These are phyloP conservation scores for Aphidius colemani DNA, from an alignment of 2,888 invertebrate genomes.

Conservation along the genomic window DNA sequence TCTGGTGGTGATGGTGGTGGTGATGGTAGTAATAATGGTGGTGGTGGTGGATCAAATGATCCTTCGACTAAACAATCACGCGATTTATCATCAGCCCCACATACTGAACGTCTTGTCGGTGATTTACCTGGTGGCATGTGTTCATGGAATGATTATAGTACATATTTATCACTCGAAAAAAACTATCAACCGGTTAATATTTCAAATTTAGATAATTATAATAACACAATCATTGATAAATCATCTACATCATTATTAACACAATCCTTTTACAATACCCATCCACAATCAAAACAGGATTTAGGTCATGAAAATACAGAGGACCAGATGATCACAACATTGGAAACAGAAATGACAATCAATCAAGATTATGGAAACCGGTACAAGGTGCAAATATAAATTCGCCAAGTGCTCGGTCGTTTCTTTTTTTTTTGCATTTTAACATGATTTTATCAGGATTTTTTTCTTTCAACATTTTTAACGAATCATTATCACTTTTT, in stretches of 20 bases:
- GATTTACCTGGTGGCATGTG: constrained; percentile 81
- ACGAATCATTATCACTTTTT: too few relatives aligned
- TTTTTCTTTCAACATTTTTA: background rate
- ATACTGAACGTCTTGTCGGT: constrained; percentile 70
- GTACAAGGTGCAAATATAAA: constrained; percentile 55
- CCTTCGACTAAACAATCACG: constrained; percentile 34
- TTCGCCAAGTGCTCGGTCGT: constrained; percentile 44
- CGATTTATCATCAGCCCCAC: constrained; percentile 51
- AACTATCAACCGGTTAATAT: constrained; percentile 30
- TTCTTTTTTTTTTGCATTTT: constrained; percentile 40
- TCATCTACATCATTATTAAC: constrained; percentile 8
- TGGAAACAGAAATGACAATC: constrained; percentile 46
- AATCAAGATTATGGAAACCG: constrained; percentile 41
- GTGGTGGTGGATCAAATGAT: constrained; percentile 60
- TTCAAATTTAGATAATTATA: constrained; percentile 31
- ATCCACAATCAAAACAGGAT: constrained; percentile 40
- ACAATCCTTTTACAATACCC: constrained; percentile 3
- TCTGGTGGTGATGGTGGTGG: constrained; percentile 38
- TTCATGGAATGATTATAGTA: constrained; percentile 81
- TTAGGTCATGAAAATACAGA: constrained; percentile 53
- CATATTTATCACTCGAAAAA: constrained; percentile 70
- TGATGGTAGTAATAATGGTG: constrained; percentile 63
- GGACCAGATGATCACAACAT: constrained; percentile 30
- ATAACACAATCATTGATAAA: constrained; percentile 25
- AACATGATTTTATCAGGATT: constrained; percentile 27